Conservation (phyloP, 2,888 invertebrate species). For the Pyralis farinalis region DNA sequence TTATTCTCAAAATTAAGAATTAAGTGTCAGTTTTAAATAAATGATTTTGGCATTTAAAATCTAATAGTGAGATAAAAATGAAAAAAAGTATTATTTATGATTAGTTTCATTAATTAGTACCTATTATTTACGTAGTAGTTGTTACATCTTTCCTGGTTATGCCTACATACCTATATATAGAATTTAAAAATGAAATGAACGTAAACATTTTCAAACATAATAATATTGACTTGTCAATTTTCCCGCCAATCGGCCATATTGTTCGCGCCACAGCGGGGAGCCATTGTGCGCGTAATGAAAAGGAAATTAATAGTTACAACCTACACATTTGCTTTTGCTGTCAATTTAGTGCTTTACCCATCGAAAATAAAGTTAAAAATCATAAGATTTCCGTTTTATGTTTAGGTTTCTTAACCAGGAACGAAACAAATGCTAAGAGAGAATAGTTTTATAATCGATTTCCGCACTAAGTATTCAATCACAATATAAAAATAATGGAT, state of each 20-base stretch:
- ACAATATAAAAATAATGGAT: too few species aligned
- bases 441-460: slow-evolving; percentile 9
- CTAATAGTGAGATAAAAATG: too few species aligned
- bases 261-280: slow-evolving; percentile 59
- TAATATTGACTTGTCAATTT: slow-evolving; percentile 60
- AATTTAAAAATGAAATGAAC: neutral
- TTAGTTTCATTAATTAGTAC: too few species aligned
- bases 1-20: too few species aligned
- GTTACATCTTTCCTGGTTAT: too few species aligned
- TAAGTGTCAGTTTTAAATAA: too few species aligned
- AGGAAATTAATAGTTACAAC: slow-evolving; percentile 70
- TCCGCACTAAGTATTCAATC: too few species aligned
- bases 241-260: slow-evolving; percentile 61
- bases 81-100: too few species aligned
- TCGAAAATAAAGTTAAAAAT: slow-evolving; percentile 22
- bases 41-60: too few species aligned
- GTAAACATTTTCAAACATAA: slow-evolving; percentile 34
- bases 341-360: slow-evolving; percentile 18
- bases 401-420: slow-evolving; percentile 2
- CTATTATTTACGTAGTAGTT: too few species aligned
- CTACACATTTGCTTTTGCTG: slow-evolving; percentile 26
- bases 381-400: slow-evolving; percentile 16
- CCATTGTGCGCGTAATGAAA: slow-evolving; percentile 64
- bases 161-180: too few species aligned
- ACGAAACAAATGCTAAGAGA: slow-evolving; percentile 25